Evolutionary conservation across 2,797 vertebrate genomes (phyloP), one percentile per base, ranked within the genome.

Genomic region (Sebastes kiyomatsui): DNA sequence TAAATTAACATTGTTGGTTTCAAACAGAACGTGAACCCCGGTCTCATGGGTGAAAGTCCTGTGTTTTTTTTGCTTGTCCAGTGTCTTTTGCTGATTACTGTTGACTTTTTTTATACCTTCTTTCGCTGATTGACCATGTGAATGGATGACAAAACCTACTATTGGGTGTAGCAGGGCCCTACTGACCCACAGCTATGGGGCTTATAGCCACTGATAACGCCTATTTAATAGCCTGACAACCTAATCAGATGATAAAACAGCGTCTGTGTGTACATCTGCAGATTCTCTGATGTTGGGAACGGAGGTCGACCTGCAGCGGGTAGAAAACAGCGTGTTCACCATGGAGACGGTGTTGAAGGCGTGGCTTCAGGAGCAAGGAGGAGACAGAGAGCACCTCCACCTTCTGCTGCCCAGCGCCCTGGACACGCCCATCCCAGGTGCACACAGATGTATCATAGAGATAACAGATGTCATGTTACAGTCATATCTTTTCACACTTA

Each of bases 301-400:
- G 32, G 97, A 98, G 84, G 91, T 98, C 0, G 97, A 98, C 75
- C 90, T 98, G 77, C 97, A 97, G 90, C 91, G 76, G 14, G 79
- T 98, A 80, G 97, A 97, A 78, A 97, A 96, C 68, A 96, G 95
- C 5, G 92, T 95, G 58, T 73, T 97, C 30, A 96, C 97, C 84
- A 72, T 99, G 90, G 98, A 99, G 87, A 96, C 76, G 30, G 90
- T 97, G 81, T 95, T 99, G 76, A 99, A 99, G 91, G 89, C 92
- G 0, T 99, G 98, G 98, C 95, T 99, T n/a, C 97, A 97, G 2
- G 96, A 97, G 77, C 96, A 93, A 8, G 90, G 95, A 25, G 96
- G 96, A 4, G 96, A 98, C 84, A 93, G 82, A 77, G 98, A 99
- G 84, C 96, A 98, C 46, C 92, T 99, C 61, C 97, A 98, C 68